A percentile compares a stretch with the other conserved stretches of the same genome.
phyloP scores from a whole-genome alignment of 2,888 invertebrate species.

The Synergus gifuensis region DNA sequence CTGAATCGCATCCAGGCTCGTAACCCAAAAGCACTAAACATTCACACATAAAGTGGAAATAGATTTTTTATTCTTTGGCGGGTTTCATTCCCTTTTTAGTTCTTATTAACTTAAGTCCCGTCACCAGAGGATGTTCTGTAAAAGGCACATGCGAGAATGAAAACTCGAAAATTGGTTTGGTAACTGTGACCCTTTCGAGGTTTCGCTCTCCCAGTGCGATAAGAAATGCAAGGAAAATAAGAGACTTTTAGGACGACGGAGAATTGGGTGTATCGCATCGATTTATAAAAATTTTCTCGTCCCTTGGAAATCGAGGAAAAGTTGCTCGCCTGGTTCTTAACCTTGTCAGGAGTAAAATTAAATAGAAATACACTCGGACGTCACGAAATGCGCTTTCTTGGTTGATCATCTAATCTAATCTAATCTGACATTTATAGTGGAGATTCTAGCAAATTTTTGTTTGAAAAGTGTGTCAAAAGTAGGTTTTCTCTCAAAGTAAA shows the following conservation, averaged over 20 bases:
- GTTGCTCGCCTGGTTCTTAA: not conserved
- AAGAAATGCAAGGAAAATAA: not conserved
- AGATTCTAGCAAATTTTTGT: too few species aligned
- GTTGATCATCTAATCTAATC: too few species aligned
- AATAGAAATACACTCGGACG: not conserved
- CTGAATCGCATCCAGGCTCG: conserved; percentile 31
- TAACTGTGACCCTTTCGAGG: not conserved
- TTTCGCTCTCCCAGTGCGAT: not conserved
- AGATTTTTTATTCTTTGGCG: conserved; percentile 19
- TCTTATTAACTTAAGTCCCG: conserved; percentile 5
- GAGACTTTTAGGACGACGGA: not conserved
- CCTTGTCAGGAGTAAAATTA: not conserved
- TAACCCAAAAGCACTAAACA: conserved; percentile 32
- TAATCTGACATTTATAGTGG: too few species aligned
- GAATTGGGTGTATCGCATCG: not conserved
- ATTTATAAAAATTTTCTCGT: not conserved
- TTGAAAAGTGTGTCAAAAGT: too few species aligned
- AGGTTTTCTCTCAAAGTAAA: too few species aligned
- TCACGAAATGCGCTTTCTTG: not conserved
- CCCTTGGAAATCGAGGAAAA: not conserved
- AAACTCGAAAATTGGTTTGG: not conserved
- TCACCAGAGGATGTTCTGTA: not conserved
- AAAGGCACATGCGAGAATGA: not conserved
- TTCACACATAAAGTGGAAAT: conserved; percentile 30
- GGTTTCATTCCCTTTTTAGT: not conserved